Conservation (phyloP, 2,113 vertebrate genomes). For the Bagarius yarrelli region DNA sequence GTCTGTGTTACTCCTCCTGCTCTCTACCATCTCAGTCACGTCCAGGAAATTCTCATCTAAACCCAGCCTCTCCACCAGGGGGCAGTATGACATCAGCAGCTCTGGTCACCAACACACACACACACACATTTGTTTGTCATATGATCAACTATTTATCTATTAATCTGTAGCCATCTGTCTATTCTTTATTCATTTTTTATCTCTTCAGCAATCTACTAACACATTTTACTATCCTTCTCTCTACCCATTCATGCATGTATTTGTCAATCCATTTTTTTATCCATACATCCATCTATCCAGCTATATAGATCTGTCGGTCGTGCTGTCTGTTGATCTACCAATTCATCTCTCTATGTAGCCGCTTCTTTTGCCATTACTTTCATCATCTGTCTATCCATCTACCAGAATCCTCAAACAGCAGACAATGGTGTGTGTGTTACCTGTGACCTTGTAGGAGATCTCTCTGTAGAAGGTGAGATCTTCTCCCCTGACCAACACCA, state of each 20-base stretch:
- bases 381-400: neutral
- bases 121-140: neutral
- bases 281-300: neutral
- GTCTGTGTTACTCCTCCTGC: slow-evolving; percentile 58
- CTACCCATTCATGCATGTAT: too few species aligned
- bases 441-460: slow-evolving; percentile 86
- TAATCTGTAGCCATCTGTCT: neutral
- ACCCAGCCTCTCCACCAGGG: slow-evolving; percentile 85
- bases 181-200: too few species aligned
- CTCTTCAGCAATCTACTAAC: too few species aligned
- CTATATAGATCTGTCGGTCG: neutral
- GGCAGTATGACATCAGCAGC: slow-evolving; percentile 80
- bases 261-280: too few species aligned
- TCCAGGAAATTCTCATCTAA: slow-evolving; percentile 94
- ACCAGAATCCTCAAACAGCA: neutral
- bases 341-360: neutral
- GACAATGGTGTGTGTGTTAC: slow-evolving; percentile 60
- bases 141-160: neutral
- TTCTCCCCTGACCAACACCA: slow-evolving; percentile 87
- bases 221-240: neutral
- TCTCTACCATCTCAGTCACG: slow-evolving; percentile 79
- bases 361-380: neutral
- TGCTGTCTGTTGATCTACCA: too few species aligned
- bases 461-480: slow-evolving; percentile 87
- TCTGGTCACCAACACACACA: slow-evolving; percentile 65